phyloP scores from a whole-genome alignment of 2,888 invertebrate species.

The Apamea epomidion region DNA sequence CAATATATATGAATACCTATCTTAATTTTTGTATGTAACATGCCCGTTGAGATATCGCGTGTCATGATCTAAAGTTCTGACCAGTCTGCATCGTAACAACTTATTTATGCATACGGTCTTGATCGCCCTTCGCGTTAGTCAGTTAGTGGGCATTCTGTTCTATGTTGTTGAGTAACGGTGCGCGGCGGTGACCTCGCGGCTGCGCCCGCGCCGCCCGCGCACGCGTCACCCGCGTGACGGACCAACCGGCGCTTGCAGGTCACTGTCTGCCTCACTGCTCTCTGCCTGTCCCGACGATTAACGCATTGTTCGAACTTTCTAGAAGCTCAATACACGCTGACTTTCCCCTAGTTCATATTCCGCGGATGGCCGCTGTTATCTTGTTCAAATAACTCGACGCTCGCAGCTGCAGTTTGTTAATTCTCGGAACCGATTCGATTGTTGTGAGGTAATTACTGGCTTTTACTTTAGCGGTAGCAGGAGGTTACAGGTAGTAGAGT shows the following conservation, averaged over 20 bases:
- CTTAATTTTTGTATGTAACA: slow-evolving; percentile 1
- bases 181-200: slow-evolving; percentile 64
- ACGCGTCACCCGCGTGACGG: slow-evolving; percentile 71
- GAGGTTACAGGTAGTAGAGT: slow-evolving; percentile 11
- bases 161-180: slow-evolving; percentile 13
- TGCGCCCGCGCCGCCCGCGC: slow-evolving; percentile 63
- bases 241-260: slow-evolving; percentile 69
- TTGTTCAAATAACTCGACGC: slow-evolving; percentile 61
- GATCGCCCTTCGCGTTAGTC: slow-evolving; percentile 13
- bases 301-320: slow-evolving; percentile 76
- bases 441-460: slow-evolving; percentile 23
- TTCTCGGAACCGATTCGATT: slow-evolving; percentile 51
- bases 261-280: slow-evolving; percentile 66
- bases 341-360: slow-evolving; percentile 71
- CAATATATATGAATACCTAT: neutral
- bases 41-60: slow-evolving; percentile 8
- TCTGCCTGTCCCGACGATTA: slow-evolving; percentile 69
- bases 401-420: slow-evolving; percentile 60
- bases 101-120: slow-evolving; percentile 37
- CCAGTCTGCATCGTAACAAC: neutral
- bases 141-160: slow-evolving; percentile 43
- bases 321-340: slow-evolving; percentile 68
- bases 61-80: slow-evolving; percentile 21
- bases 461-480: slow-evolving; percentile 26
- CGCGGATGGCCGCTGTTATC: slow-evolving; percentile 60